These are phyloP conservation scores for Coregonus suidteri DNA, from an alignment of 2,797 vertebrate genomes.

Conservation along the genomic window DNA sequence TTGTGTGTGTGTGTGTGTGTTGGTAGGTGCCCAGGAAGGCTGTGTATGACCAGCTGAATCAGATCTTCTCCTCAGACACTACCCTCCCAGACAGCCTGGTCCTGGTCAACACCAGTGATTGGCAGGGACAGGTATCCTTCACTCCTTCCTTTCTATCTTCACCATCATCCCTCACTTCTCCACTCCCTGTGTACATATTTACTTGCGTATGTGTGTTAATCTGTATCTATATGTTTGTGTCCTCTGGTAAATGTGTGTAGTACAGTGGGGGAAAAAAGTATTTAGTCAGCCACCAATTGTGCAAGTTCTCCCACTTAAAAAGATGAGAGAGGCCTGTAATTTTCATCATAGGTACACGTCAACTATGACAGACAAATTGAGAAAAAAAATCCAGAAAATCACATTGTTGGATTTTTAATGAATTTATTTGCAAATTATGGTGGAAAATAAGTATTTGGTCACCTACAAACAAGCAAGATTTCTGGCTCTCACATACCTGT, in stretches of 20 bases:
- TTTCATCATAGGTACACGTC: no score
- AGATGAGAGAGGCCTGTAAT: no score
- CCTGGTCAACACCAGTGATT: slow-evolving; percentile 88
- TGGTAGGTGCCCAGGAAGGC: slow-evolving; percentile 88
- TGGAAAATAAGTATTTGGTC: no score
- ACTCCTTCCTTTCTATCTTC: slow-evolving; percentile 2
- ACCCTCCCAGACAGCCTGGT: slow-evolving; percentile 93
- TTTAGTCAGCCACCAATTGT: no score
- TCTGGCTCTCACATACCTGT: no score
- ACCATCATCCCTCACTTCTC: neutral
- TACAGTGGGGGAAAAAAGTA: slow-evolving; percentile 55
- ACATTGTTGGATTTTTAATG: no score
- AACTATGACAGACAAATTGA: no score
- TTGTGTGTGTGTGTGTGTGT: slow-evolving; percentile 34
- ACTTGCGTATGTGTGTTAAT: neutral
- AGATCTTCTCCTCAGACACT: slow-evolving; percentile 88
- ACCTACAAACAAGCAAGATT: no score
- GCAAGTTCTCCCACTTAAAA: no score
- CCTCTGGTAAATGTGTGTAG: slow-evolving; percentile 66
- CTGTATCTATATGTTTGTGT: neutral
- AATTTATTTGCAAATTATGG: no score
- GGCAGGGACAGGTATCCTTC: slow-evolving; percentile 91
- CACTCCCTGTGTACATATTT: neutral
- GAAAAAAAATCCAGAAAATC: no score
- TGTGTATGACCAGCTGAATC: slow-evolving; percentile 94